Evolutionary conservation across 2,113 vertebrate genomes (phyloP).

Genomic region (Falco punctatus): DNA sequence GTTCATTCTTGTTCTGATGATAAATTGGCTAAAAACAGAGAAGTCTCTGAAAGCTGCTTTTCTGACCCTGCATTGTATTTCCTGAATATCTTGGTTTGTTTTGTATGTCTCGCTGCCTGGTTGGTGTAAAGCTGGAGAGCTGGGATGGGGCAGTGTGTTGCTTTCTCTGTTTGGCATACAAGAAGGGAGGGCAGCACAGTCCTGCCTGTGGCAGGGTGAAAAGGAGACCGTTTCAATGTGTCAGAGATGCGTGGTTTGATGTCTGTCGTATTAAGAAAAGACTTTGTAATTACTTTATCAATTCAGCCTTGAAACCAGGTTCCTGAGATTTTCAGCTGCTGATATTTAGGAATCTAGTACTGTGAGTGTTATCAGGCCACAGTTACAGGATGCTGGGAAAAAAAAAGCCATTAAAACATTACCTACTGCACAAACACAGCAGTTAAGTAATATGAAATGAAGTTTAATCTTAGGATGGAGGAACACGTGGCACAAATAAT

Average conservation of each 20-base stretch:
- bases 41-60: neutral
- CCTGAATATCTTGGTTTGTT: neutral
- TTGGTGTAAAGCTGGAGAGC: neutral
- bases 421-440: neutral
- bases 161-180: neutral
- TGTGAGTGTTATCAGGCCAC: neutral
- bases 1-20: rapidly evolving
- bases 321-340: neutral
- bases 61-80: neutral
- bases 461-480: neutral
- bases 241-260: rapidly evolving
- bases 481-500: neutral
- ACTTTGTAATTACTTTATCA: neutral
- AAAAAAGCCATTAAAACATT: neutral
- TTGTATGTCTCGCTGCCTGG: neutral
- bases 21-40: neutral
- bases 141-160: rapidly evolving
- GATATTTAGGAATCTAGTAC: neutral
- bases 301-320: neutral
- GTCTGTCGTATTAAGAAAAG: rapidly evolving
- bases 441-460: neutral
- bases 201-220: neutral
- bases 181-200: neutral
- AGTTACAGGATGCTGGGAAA: neutral
- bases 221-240: rapidly evolving